Evolutionary conservation across 2,888 invertebrate species (phyloP).

Genomic region (Drosophila pseudotakahashii): DNA sequence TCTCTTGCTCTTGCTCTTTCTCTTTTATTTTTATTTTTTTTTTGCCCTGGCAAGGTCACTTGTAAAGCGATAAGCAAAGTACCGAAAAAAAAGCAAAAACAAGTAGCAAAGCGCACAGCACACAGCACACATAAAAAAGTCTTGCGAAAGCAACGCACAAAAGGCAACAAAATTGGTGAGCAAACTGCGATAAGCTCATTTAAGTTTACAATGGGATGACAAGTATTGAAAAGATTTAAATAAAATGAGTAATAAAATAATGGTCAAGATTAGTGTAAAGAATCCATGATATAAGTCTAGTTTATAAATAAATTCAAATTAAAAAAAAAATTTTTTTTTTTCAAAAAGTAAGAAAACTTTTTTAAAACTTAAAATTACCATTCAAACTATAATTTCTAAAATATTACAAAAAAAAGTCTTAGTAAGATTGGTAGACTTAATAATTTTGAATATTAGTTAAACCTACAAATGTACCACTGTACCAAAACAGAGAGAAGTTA

Average conservation of each 20-base stretch:
- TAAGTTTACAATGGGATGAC: constrained; percentile 53
- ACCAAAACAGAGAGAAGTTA: neutral
- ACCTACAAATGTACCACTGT: no score
- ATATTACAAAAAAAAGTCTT: no score
- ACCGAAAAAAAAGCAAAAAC: constrained; percentile 27
- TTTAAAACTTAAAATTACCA: no score
- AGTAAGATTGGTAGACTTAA: no score
- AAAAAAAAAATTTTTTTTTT: no score
- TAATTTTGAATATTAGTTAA: neutral
- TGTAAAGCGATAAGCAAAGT: constrained; percentile 57
- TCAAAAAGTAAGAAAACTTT: no score
- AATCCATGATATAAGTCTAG: no score
- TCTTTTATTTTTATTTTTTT: neutral
- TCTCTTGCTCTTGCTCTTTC: constrained; percentile 1
- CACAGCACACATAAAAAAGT: constrained; percentile 23
- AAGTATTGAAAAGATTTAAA: neutral
- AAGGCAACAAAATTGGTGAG: constrained; percentile 29
- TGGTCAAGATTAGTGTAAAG: neutral
- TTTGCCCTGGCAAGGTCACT: constrained; percentile 61
- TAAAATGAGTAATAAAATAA: neutral
- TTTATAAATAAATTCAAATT: no score
- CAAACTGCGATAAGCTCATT: constrained; percentile 38
- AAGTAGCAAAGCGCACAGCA: constrained; percentile 6
- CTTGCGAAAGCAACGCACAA: constrained; percentile 40
- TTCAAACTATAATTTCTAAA: no score